Evolutionary conservation across 1,140 invertebrate species (phyloP).

Genomic region (Drosophila setifemur): DNA sequence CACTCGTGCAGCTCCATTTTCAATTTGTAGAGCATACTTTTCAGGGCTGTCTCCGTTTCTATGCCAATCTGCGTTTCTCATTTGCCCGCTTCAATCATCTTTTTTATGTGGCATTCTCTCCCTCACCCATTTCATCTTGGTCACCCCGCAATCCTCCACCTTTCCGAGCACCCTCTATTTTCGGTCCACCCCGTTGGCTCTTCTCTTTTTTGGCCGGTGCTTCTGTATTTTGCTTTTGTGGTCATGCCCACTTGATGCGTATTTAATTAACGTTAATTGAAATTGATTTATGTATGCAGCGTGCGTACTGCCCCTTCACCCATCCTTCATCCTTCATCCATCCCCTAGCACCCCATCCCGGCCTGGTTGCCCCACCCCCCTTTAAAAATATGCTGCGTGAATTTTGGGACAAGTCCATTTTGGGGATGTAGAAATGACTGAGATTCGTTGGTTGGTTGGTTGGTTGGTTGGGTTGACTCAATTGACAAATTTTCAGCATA

Average conservation of each 20-base stretch:
- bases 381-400: slow-evolving; percentile 54
- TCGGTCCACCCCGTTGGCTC: background rate
- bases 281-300: slow-evolving; percentile 80
- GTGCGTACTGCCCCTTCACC: slow-evolving; percentile 46
- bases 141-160: no score
- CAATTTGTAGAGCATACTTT: slow-evolving; percentile 15
- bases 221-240: slow-evolving; percentile 52
- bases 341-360: no score
- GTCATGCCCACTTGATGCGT: slow-evolving; percentile 80
- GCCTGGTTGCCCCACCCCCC: no score
- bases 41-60: slow-evolving; percentile 22
- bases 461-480: background rate
- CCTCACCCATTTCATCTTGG: no score
- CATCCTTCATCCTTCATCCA: background rate
- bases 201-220: background rate
- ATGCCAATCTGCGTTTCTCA: slow-evolving; percentile 39
- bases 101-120: slow-evolving; percentile 9
- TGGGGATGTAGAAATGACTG: background rate
- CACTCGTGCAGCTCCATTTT: slow-evolving; percentile 12
- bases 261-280: slow-evolving; percentile 81
- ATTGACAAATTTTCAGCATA: slow-evolving; percentile 62
- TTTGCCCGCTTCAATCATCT: slow-evolving; percentile 7
- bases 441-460: background rate
- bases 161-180: background rate
- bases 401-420: slow-evolving; percentile 52